Evolutionary conservation across 2,113 vertebrate genomes (phyloP).

Genomic region (Sylvietta virens): DNA sequence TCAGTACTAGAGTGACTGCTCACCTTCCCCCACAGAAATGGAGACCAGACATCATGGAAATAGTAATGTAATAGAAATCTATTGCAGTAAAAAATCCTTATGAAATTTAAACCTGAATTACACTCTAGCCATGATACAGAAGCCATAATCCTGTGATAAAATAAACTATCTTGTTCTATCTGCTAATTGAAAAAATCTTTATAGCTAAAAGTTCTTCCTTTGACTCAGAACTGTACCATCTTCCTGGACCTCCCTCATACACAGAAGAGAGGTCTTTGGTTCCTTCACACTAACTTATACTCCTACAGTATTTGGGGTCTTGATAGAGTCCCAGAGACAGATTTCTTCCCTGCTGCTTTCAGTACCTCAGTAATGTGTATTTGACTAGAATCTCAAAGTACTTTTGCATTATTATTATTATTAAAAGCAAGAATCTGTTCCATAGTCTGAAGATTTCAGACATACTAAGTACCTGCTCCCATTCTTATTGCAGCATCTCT

Average conservation of each 20-base stretch:
- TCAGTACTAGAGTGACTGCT: neutral
- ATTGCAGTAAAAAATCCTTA: neutral
- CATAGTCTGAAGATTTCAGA: neutral
- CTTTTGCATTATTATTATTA: neutral
- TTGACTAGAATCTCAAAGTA: neutral
- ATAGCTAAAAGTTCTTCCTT: neutral
- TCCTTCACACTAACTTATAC: neutral
- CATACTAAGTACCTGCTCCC: accelerated
- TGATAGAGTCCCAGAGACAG: neutral
- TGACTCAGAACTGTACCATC: neutral
- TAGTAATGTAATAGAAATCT: neutral
- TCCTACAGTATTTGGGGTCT: neutral
- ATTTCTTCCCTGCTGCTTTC: neutral
- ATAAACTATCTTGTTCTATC: neutral
- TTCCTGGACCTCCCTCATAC: neutral
- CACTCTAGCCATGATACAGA: neutral
- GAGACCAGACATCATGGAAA: neutral
- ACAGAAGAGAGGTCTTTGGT: neutral
- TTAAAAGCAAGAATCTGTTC: neutral
- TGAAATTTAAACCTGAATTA: neutral
- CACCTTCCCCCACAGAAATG: neutral
- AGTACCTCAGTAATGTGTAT: neutral
- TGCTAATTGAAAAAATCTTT: neutral
- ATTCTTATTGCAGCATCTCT: neutral
- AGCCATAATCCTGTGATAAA: neutral